Percentiles rank a stretch among this genome's conserved stretches.
Conservation (phyloP, 2,113 vertebrate species). For the Centrocercus urophasianus region DNA sequence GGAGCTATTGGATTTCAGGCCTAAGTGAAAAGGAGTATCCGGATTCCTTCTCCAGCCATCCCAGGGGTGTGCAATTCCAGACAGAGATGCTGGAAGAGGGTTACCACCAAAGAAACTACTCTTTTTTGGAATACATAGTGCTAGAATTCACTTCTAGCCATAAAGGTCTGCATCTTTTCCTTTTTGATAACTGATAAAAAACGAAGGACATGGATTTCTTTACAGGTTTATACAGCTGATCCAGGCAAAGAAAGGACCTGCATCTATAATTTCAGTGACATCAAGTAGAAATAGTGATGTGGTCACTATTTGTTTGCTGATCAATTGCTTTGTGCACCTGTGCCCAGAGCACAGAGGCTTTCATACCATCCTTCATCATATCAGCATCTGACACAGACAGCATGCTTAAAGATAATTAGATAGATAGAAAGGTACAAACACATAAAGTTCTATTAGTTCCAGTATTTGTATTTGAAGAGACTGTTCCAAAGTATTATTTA, state of each 20-base stretch:
- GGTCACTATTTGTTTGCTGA: neutral
- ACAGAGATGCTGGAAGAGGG: neutral
- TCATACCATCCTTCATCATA: neutral
- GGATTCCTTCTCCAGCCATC: neutral
- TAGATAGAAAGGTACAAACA: neutral
- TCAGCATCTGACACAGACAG: rapidly evolving
- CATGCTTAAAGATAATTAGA: neutral
- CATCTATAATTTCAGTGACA: neutral
- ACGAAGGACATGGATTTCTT: neutral
- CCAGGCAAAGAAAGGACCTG: neutral
- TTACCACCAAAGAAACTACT: neutral
- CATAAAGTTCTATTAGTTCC: neutral
- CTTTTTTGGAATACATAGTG: neutral
- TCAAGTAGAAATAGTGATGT: neutral
- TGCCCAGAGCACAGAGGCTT: neutral
- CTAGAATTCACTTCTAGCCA: neutral
- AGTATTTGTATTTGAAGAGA: rapidly evolving
- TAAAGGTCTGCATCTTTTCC: neutral
- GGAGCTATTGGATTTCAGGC: slow-evolving; percentile 33
- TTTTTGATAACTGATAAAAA: neutral
- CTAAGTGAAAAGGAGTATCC: neutral
- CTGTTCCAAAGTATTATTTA: neutral
- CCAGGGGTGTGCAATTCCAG: neutral
- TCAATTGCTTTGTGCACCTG: neutral
- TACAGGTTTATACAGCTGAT: neutral